Percentiles rank a stretch among this genome's conserved stretches.
These are phyloP conservation scores for Bradypodion pumilum DNA, from an alignment of 2,797 vertebrate genomes.

Conservation along the genomic window DNA sequence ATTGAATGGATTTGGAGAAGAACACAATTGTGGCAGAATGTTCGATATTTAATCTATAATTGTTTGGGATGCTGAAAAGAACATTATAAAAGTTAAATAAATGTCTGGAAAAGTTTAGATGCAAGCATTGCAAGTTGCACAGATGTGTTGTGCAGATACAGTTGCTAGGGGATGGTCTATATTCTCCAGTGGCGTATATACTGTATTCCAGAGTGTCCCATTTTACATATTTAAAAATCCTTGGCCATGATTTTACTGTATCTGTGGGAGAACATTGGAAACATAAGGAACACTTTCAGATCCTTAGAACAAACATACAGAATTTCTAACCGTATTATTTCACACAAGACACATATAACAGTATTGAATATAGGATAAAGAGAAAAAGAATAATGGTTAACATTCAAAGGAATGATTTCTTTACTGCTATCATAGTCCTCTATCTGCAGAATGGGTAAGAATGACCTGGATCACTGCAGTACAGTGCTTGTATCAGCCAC, in stretches of 20 bases:
- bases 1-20: not conserved
- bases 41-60: not conserved
- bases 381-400: not conserved
- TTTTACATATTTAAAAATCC: not conserved
- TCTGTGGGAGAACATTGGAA: not conserved
- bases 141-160: not conserved
- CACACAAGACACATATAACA: not conserved
- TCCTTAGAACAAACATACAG: too few relatives aligned
- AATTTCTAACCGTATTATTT: not conserved
- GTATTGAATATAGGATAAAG: not conserved
- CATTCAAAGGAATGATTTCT: not conserved
- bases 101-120: not conserved
- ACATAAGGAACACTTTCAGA: not conserved
- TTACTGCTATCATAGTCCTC: not conserved
- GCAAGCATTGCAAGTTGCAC: not conserved
- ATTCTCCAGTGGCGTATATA: not conserved
- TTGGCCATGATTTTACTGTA: not conserved
- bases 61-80: not conserved
- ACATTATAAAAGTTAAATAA: not conserved
- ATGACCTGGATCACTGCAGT: not conserved
- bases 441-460: not conserved
- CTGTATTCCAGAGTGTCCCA: not conserved
- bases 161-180: not conserved
- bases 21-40: too few relatives aligned
- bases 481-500: not conserved